These are phyloP conservation scores for Oryzias melastigma DNA, from an alignment of 2,113 vertebrate species.

Conservation along the genomic window DNA sequence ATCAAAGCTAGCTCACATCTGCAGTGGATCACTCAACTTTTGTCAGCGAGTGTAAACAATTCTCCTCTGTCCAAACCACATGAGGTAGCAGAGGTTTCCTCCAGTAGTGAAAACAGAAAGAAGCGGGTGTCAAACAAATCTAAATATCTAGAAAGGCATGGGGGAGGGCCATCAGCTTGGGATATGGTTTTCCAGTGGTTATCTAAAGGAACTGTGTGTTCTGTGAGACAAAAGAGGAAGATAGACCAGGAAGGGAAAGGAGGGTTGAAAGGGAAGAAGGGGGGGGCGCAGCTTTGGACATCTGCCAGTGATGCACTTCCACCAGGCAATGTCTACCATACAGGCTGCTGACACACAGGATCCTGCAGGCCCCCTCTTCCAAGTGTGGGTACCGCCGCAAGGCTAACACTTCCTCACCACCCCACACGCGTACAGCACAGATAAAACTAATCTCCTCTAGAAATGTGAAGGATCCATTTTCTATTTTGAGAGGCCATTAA, in stretches of 20 bases:
- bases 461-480: constrained; percentile 2
- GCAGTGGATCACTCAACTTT: background rate
- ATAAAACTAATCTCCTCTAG: constrained; percentile 6
- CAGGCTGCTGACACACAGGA: constrained; percentile 75
- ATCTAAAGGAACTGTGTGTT: constrained; percentile 59
- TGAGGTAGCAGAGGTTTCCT: background rate
- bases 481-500: constrained; percentile 4
- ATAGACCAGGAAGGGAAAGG: constrained; percentile 65
- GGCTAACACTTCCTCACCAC: constrained; percentile 25
- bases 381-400: constrained; percentile 53
- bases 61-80: constrained; percentile 3
- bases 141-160: constrained; percentile 23
- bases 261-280: constrained; percentile 19
- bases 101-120: background rate
- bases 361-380: constrained; percentile 64
- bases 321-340: constrained; percentile 61
- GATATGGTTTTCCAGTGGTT: constrained; percentile 47
- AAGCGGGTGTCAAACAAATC: constrained; percentile 26
- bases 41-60: constrained; percentile 13
- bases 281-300: constrained; percentile 49
- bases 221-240: constrained; percentile 70
- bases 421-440: constrained; percentile 24
- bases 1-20: constrained; percentile 1
- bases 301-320: constrained; percentile 77
- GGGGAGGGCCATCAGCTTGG: constrained; percentile 41